phyloP scores from a whole-genome alignment of 2,797 vertebrate genomes.

The Helicolenus hilgendorfi region DNA sequence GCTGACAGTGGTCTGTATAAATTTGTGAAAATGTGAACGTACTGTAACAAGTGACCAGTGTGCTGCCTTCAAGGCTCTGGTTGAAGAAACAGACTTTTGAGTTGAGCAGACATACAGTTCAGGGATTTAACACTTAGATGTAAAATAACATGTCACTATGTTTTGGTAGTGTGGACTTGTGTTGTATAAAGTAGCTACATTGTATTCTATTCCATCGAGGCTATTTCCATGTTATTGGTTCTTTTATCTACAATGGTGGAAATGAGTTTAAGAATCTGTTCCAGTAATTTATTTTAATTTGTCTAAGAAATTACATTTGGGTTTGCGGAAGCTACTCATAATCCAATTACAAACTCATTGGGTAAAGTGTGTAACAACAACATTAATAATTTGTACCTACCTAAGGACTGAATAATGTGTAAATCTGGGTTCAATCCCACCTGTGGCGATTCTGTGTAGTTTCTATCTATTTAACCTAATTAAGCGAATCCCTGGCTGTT shows the following conservation, averaged over 20 bases:
- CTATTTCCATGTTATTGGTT: neutral
- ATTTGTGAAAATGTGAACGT: constrained; percentile 36
- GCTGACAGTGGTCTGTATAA: constrained; percentile 51
- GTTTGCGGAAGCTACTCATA: neutral
- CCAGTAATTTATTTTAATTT: neutral
- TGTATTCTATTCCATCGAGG: neutral
- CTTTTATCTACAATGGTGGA: neutral
- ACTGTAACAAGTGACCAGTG: constrained; percentile 17
- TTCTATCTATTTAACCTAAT: neutral
- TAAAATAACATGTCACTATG: neutral
- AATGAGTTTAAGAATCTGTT: neutral
- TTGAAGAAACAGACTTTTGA: neutral
- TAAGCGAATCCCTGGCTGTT: neutral
- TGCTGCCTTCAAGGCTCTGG: constrained; percentile 10
- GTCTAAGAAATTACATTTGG: neutral
- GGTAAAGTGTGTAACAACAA: neutral
- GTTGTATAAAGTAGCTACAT: neutral
- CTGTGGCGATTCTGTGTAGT: neutral
- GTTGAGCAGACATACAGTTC: neutral
- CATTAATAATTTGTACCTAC: neutral
- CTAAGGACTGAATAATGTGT: neutral
- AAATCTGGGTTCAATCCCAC: neutral
- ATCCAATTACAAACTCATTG: neutral
- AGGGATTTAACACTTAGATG: neutral
- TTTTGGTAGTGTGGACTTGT: neutral